These are phyloP conservation scores for Amphipoea lucens DNA, from an alignment of 2,888 invertebrate species.

Conservation along the genomic window DNA sequence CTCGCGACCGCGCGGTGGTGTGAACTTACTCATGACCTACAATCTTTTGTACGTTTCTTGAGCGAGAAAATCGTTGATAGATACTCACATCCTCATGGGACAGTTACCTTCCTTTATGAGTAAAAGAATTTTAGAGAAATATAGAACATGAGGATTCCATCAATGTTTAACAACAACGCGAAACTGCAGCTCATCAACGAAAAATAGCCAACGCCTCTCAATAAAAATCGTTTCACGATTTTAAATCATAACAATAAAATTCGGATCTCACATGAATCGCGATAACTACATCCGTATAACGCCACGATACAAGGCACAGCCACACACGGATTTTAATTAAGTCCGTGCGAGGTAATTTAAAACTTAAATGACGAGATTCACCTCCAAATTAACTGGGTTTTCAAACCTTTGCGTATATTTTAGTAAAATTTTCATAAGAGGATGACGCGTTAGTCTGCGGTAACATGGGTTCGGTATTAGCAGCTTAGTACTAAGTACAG, in stretches of 20 bases:
- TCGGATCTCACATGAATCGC: neutral
- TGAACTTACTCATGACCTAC: neutral
- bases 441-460: neutral
- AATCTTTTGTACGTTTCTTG: no score
- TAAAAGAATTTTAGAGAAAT: neutral
- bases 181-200: neutral
- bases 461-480: slow-evolving; percentile 1
- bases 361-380: slow-evolving; percentile 52
- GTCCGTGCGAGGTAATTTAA: slow-evolving; percentile 48
- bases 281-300: slow-evolving; percentile 21
- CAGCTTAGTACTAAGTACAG: slow-evolving; percentile 5
- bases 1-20: neutral
- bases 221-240: neutral
- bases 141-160: neutral
- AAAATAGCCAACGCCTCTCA: neutral
- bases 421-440: slow-evolving; percentile 40
- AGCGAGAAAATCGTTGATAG: neutral
- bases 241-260: slow-evolving; percentile 12
- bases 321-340: slow-evolving; percentile 53
- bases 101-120: neutral
- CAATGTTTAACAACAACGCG: neutral
- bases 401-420: slow-evolving; percentile 30
- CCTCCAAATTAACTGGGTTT: slow-evolving; percentile 50
- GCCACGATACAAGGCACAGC: neutral
- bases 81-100: neutral